A percentile compares a stretch with the other conserved stretches of the same genome.
Evolutionary conservation across 2,113 vertebrate species (phyloP).

Genomic region (Catharus fuscescens): DNA sequence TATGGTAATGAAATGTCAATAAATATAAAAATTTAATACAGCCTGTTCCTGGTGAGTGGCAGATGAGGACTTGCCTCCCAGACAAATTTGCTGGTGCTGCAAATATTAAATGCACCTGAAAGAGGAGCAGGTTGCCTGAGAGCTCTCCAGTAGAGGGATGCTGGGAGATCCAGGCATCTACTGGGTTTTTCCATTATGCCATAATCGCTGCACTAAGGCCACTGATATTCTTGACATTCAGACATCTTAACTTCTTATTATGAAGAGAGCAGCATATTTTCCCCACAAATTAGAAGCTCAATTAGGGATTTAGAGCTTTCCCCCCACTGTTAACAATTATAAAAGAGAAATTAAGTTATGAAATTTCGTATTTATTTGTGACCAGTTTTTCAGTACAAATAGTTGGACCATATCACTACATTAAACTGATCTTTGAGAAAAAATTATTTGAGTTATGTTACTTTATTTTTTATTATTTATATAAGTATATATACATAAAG

Average conservation of each 20-base stretch:
- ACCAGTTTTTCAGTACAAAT: neutral
- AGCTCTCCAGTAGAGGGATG: conserved; percentile 65
- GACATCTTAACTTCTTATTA: conserved; percentile 67
- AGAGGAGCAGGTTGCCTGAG: conserved; percentile 75
- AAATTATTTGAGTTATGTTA: neutral
- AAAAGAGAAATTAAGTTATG: conserved; percentile 33
- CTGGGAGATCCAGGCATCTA: conserved; percentile 62
- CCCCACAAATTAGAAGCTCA: neutral
- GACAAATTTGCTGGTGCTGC: conserved; percentile 95
- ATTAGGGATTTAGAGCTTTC: neutral
- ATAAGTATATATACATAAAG: neutral
- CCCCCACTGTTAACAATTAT: neutral
- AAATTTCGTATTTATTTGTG: conserved; percentile 6
- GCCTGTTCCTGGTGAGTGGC: conserved; percentile 93
- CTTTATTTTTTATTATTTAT: neutral
- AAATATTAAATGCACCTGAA: conserved; percentile 91
- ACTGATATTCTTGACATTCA: conserved; percentile 42
- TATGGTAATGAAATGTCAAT: conserved; percentile 99
- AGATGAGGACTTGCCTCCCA: conserved; percentile 94
- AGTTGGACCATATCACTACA: neutral
- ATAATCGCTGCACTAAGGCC: conserved; percentile 30
- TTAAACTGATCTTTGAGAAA: neutral
- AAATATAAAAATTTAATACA: conserved; percentile 99
- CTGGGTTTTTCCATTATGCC: conserved; percentile 58
- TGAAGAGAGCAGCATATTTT: neutral